Evolutionary conservation across 35 echinoderm and acorn worm species (phyloP).

Genomic region (Apostichopus californicus): DNA sequence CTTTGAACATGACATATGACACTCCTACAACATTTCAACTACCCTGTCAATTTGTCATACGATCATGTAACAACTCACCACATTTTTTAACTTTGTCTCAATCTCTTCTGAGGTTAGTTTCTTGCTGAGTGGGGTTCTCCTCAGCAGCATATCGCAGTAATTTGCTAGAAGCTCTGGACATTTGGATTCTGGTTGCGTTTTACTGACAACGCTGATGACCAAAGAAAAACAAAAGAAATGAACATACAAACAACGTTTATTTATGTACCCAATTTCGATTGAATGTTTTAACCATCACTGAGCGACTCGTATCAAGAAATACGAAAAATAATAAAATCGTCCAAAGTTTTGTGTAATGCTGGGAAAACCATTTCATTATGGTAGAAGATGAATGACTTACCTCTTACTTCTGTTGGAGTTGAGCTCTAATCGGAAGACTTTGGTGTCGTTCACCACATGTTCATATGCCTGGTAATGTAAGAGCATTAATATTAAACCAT

Average conservation of each 20-base stretch:
- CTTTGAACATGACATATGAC: background rate
- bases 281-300: too few relatives aligned
- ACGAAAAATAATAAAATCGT: too few relatives aligned
- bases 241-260: too few relatives aligned
- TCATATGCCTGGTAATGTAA: conserved; percentile 81
- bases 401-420: conserved; percentile 77
- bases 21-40: background rate
- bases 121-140: conserved; percentile 95
- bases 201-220: conserved; percentile 72
- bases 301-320: too few relatives aligned
- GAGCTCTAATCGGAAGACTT: conserved; percentile 90
- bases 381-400: conserved; percentile 39
- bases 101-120: conserved; percentile 98
- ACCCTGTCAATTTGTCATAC: background rate
- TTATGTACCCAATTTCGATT: too few relatives aligned
- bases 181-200: conserved; percentile 95
- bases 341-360: too few relatives aligned
- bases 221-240: background rate
- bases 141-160: conserved; percentile 94
- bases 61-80: conserved; percentile 69
- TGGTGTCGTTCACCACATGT: conserved; percentile 97
- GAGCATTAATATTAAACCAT: background rate
- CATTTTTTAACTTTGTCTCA: conserved; percentile 96
- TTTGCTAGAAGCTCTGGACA: conserved; percentile 98
- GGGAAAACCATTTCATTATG: too few relatives aligned